These are phyloP conservation scores for Sinocyclocheilus grahami DNA, from an alignment of 2,113 vertebrate species.

Conservation along the genomic window DNA sequence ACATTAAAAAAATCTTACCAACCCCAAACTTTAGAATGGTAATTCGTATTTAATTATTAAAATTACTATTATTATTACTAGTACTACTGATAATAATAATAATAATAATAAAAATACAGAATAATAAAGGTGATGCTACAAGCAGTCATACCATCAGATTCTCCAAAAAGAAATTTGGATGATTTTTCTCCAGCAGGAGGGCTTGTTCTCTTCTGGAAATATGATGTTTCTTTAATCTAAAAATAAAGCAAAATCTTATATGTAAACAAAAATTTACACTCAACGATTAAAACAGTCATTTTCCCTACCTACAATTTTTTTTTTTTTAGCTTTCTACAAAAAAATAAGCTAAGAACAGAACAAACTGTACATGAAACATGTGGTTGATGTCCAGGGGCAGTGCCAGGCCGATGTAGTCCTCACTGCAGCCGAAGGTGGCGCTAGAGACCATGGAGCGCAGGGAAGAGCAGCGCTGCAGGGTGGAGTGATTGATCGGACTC, in stretches of 20 bases:
- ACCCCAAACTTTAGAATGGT: not conserved
- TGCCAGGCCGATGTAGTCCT: conserved; percentile 86
- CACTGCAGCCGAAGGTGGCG: conserved; percentile 79
- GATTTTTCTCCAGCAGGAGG: conserved; percentile 77
- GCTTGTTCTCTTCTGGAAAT: conserved; percentile 82
- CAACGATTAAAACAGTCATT: too few relatives aligned
- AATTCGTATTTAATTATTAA: not conserved
- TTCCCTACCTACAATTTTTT: too few relatives aligned
- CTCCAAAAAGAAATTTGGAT: conserved; percentile 71
- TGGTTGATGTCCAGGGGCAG: conserved; percentile 84
- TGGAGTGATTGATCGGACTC: conserved; percentile 87
- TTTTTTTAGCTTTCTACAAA: not conserved
- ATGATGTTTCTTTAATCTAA: conserved; percentile 83
- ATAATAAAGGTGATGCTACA: not conserved
- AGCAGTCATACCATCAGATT: conserved; percentile 64
- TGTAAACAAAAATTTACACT: not conserved
- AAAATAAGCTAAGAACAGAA: not conserved
- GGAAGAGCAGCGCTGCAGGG: conserved; percentile 84
- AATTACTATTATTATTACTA: too few relatives aligned
- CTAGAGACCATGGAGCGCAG: conserved; percentile 87
- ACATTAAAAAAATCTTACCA: not conserved
- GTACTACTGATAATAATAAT: not conserved
- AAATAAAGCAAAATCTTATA: not conserved
- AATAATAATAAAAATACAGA: not conserved
- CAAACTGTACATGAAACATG: conserved; percentile 80